Evolutionary conservation across 2,888 invertebrate genomes (phyloP), one percentile per base, ranked within the genome.

Genomic region (Apodemia zela): DNA sequence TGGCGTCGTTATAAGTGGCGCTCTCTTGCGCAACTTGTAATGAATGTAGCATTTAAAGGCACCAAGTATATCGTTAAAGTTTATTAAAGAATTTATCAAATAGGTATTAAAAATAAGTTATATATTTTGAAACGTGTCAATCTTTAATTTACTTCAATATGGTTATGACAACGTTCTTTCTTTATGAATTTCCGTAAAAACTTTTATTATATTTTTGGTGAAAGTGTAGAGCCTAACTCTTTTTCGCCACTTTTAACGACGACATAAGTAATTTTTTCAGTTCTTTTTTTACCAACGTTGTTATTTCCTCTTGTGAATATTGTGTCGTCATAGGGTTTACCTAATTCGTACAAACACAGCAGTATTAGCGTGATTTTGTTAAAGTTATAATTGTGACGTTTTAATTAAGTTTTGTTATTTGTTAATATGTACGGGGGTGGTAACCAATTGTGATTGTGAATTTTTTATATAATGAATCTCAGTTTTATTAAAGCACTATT

Each of bases 291-390:
- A n/a, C 42, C 54, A 49, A 62, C 51, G 61, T 69, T 68, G 66
- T 70, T 78, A 78, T 82, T 79, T 82, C 80, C 81, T 82, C 79
- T 80, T 77, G 82, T 80, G 79, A 81, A 80, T 77, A 79, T 80
- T 82, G 79, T 77, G 80, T 84, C 81, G 78, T 77, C 76, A 73
- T 78, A 70, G 82, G 87, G 87, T 87, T 87, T 42, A 42, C 42
- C 85, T 87, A 85, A 87, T 89, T 88, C 86, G 91, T 91, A 90
- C 91, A 91, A 90, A 91, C 87, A 84, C 84, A 84, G 88, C 90
- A 91, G 91, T 91, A 91, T 91, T 91, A 91, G 85, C 87, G 89
- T 90, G 90, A 90, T 91, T 91, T 89, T 89, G 89, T 91, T 90
- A 91, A 91, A 86, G 89, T 89, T 90, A 84, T 89, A 84, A 88